phyloP scores from a whole-genome alignment of 2,797 vertebrate genomes.

The Loris lydekkerianus region DNA sequence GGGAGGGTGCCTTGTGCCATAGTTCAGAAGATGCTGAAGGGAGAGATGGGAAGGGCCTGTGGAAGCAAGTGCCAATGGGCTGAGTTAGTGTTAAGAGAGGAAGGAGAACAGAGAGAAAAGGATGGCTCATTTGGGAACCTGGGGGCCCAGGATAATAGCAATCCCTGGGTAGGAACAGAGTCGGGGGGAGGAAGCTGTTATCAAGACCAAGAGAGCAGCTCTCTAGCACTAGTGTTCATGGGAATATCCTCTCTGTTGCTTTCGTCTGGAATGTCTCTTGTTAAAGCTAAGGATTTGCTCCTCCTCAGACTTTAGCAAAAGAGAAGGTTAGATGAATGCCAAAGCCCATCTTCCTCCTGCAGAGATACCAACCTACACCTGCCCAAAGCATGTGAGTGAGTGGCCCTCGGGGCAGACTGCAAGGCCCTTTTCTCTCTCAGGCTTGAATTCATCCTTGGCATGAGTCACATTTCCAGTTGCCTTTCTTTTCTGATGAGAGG shows the following conservation, averaged over 20 bases:
- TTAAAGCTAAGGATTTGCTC: conserved; percentile 13
- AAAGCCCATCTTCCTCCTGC: not conserved
- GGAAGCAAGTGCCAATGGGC: not conserved
- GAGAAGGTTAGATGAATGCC: not conserved
- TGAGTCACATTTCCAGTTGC: conserved; percentile 74
- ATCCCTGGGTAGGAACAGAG: not conserved
- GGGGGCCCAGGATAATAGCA: not conserved
- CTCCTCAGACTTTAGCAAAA: conserved; percentile 37
- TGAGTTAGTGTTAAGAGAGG: not conserved
- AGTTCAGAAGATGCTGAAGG: not conserved
- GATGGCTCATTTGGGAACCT: not conserved
- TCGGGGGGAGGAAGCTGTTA: not conserved
- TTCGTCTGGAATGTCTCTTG: not conserved
- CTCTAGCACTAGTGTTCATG: not conserved
- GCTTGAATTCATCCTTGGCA: not conserved
- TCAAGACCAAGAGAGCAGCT: not conserved
- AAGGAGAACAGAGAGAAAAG: not conserved
- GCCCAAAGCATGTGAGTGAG: not conserved
- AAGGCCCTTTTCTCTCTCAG: not conserved
- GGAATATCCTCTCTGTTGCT: not conserved
- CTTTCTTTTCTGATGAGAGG: not conserved
- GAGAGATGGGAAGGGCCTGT: not conserved
- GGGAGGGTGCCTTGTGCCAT: not conserved
- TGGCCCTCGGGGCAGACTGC: not conserved
- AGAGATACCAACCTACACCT: not conserved